These are phyloP conservation scores for Heloderma charlesbogerti DNA, from an alignment of 2,113 vertebrate genomes.

Conservation along the genomic window DNA sequence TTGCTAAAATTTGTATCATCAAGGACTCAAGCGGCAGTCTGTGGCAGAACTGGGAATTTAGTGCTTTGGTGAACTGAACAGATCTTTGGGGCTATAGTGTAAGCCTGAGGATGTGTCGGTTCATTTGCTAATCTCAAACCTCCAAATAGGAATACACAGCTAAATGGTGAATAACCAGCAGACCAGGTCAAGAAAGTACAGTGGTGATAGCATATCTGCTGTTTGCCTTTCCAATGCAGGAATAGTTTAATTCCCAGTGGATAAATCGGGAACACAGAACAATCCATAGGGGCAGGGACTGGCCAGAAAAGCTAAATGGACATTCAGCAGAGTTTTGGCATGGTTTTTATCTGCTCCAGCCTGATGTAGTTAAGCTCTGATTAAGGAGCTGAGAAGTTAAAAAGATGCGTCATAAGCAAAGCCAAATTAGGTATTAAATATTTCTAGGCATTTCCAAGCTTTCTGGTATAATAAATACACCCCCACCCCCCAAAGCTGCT, in stretches of 20 bases:
- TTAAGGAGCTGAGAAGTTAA: conserved; percentile 58
- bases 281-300: not conserved
- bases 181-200: conserved; percentile 17
- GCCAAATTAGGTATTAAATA: conserved; percentile 71
- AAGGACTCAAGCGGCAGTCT: not conserved
- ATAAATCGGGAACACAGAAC: not conserved
- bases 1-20: not conserved
- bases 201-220: conserved; percentile 16
- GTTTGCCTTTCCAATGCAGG: conserved; percentile 7
- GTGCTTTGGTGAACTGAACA: not conserved
- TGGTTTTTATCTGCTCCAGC: conserved; percentile 53
- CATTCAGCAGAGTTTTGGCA: conserved; percentile 29
- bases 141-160: not conserved
- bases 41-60: not conserved
- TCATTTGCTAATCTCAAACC: conserved; percentile 22
- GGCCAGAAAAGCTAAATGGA: not conserved
- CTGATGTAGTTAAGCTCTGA: conserved; percentile 66
- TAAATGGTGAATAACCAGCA: conserved; percentile 7
- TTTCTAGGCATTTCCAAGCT: conserved; percentile 54
- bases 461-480: conserved; percentile 59
- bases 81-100: not conserved
- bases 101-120: not conserved
- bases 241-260: conserved; percentile 23
- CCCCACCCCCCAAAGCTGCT: conserved; percentile 18
- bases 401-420: conserved; percentile 54